Conservation (phyloP, 2,888 invertebrate species). For the Amphipoea oculea region DNA sequence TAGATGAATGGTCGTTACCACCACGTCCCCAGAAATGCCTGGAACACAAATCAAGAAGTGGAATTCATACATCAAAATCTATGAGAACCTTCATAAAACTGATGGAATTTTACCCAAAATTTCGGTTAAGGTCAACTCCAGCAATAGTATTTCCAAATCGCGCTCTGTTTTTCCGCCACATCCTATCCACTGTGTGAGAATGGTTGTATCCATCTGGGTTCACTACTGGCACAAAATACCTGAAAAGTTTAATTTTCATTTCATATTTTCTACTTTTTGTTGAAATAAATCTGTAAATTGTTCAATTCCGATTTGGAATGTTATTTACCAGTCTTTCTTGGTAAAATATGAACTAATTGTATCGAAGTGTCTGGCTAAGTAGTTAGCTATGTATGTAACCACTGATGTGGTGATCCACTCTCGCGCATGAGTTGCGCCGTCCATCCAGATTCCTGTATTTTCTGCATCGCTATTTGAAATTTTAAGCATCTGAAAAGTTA, state of each 20-base stretch:
- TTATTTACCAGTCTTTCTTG: slow-evolving; percentile 94
- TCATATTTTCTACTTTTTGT: background rate
- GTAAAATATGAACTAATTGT: slow-evolving; percentile 92
- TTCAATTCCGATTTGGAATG: background rate
- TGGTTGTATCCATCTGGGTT: slow-evolving; percentile 97
- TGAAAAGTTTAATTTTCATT: slow-evolving; percentile 66
- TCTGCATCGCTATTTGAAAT: slow-evolving; percentile 93
- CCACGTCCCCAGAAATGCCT: slow-evolving; percentile 80
- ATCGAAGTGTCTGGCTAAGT: slow-evolving; percentile 93
- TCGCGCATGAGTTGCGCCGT: slow-evolving; percentile 96
- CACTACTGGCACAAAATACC: slow-evolving; percentile 93
- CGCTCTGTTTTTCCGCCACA: slow-evolving; percentile 95
- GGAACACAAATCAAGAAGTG: slow-evolving; percentile 46
- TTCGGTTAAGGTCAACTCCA: slow-evolving; percentile 96
- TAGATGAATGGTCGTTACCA: slow-evolving; percentile 68
- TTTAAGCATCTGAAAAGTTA: slow-evolving; percentile 85
- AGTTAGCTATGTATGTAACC: slow-evolving; percentile 94
- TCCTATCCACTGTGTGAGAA: slow-evolving; percentile 93
- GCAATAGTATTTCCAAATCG: slow-evolving; percentile 88
- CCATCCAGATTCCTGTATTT: slow-evolving; percentile 93
- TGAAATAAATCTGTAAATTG: background rate
- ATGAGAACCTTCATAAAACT: background rate
- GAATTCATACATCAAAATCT: background rate
- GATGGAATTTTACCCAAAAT: slow-evolving; percentile 91
- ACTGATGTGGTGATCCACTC: slow-evolving; percentile 97